These are phyloP conservation scores for Pterocles gutturalis DNA, from an alignment of 2,113 vertebrate genomes.

Conservation along the genomic window DNA sequence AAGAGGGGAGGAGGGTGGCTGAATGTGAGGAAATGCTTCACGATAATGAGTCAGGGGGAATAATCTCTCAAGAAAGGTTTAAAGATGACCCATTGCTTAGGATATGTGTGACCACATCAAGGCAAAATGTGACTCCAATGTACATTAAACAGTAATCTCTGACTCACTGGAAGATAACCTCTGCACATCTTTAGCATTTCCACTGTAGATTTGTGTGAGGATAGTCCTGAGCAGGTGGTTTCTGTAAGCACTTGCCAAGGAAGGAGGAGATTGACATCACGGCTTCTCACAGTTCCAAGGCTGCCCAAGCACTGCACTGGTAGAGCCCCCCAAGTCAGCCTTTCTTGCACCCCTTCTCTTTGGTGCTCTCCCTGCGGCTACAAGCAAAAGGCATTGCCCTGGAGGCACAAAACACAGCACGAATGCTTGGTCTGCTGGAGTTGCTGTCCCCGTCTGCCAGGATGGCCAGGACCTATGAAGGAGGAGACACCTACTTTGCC, in stretches of 20 bases:
- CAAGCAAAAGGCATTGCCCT: not conserved
- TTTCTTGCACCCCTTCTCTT: not conserved
- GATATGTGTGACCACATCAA: not conserved
- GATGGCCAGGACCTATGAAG: not conserved
- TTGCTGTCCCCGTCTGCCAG: rapidly evolving
- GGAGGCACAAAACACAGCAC: not conserved
- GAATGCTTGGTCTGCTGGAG: not conserved
- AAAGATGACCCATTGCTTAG: not conserved
- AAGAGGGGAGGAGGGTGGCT: not conserved
- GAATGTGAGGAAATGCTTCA: not conserved
- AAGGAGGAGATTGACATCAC: not conserved
- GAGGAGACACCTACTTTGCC: not conserved
- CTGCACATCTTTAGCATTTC: not conserved
- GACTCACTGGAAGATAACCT: not conserved
- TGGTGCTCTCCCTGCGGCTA: not conserved
- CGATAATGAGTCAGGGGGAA: not conserved
- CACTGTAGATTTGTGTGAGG: not conserved
- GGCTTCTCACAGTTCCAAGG: not conserved
- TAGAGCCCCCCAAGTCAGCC: not conserved
- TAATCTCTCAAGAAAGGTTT: not conserved
- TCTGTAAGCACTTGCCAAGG: not conserved
- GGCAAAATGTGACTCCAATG: not conserved
- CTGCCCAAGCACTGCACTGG: not conserved
- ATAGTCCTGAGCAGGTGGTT: not conserved
- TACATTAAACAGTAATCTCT: not conserved